A percentile compares a stretch with the other conserved stretches of the same genome.
Evolutionary conservation across 1,140 invertebrate genomes (phyloP).

Genomic region (Nasonia vitripennis): DNA sequence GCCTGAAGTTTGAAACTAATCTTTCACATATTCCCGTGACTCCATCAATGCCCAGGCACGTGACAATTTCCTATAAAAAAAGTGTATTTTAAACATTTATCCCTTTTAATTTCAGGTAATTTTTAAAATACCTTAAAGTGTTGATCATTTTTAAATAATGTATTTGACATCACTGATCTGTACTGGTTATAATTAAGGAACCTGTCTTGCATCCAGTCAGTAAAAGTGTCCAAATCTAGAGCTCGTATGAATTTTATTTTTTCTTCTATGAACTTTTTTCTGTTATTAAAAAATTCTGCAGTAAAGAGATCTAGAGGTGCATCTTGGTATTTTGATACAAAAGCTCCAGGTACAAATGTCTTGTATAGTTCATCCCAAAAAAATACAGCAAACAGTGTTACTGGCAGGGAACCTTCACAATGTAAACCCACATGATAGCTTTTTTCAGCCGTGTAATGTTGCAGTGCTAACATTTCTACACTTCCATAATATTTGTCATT

Average conservation of each 20-base stretch:
- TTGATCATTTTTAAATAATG: constrained; percentile 72
- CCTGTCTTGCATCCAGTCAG: constrained; percentile 64
- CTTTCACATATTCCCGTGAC: constrained; percentile 79
- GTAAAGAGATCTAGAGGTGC: constrained; percentile 83
- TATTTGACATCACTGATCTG: constrained; percentile 75
- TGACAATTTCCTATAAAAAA: constrained; percentile 74
- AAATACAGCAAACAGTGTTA: constrained; percentile 80
- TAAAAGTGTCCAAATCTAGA: constrained; percentile 67
- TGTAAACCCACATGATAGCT: constrained; percentile 76
- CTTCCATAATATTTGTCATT: constrained; percentile 56
- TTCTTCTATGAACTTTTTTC: constrained; percentile 77
- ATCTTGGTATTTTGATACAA: constrained; percentile 80
- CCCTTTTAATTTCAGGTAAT: background rate
- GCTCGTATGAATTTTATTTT: constrained; percentile 73
- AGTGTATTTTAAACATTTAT: too few relatives aligned
- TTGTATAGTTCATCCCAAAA: constrained; percentile 88
- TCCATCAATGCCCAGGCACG: constrained; percentile 76
- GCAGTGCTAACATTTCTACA: constrained; percentile 65
- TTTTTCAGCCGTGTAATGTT: constrained; percentile 58
- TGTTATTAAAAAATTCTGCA: constrained; percentile 78
- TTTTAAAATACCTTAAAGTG: constrained; percentile 71
- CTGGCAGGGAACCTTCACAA: constrained; percentile 82
- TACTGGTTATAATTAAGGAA: constrained; percentile 72
- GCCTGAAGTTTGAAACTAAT: constrained; percentile 77
- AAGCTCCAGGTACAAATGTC: constrained; percentile 79